Base-by-base conservation (phyloP, 2,888 invertebrate species). In the Athalia rosae region DNA sequence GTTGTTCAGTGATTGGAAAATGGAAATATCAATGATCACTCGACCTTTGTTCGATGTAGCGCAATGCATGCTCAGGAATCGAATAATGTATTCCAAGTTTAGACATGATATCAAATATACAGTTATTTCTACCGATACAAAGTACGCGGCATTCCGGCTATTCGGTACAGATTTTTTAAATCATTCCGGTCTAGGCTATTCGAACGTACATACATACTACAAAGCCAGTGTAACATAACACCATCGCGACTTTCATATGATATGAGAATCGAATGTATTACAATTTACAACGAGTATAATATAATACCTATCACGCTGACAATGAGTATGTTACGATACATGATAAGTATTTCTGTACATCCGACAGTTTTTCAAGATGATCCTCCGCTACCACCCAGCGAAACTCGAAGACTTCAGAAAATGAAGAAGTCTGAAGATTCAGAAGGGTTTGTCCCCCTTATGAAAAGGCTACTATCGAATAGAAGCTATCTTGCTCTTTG, bases 311-410 rank as follows among this genome's bases (percentile, higher is more conserved):
- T 15, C 47, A 47, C 43, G 13, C 9, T 15, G 48, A 47, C 43
- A 13, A 9, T 15, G 48, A 64, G 47, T 64, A 48, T 7, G 13
- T 64, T 6, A 45, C 47, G 45, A n/a, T 64, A 47, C 45, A 47
- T n/a, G 28, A 8, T 61, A 28, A 28, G 28, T 8, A 15, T 47
- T n/a, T 13, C 7, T 4, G 15, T 67, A 41, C 0, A 50, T 59
- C n/a, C 15, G 11, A 48, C 82, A 94, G 93, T 92, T 83, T 93
- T 93, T 88, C 89, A 91, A 80, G 91, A 92, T 76, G 87, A 89
- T 77, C 94, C 94, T 0, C 90, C 90, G 1, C 85, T 89, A 53
- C 93, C 94, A 4, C 94, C 94, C 0, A 93, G 92, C 82, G 86
- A 80, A 58, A 82, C 79, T 9, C 77, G 77, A 15, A 61, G 69